Conservation (phyloP, 2,797 vertebrate genomes). For the Lepus townsendii region DNA sequence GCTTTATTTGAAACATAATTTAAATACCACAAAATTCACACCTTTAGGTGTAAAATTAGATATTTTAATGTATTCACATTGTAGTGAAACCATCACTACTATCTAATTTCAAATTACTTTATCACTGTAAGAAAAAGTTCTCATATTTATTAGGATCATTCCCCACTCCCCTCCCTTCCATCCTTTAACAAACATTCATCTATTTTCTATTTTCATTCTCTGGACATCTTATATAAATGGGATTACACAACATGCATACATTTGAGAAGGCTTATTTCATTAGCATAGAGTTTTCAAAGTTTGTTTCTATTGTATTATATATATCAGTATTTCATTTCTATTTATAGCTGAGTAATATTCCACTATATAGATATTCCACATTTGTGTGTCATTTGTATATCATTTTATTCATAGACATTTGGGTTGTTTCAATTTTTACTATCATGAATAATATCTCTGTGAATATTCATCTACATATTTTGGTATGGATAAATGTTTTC, state of each 20-base stretch:
- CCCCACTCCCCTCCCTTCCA: not conserved
- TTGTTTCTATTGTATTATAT: not conserved
- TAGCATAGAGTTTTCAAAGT: conserved; percentile 2
- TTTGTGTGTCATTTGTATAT: not conserved
- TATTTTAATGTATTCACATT: conserved; percentile 23
- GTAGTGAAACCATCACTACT: not conserved
- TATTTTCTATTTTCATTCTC: not conserved
- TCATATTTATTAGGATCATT: not conserved
- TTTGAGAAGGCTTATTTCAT: not conserved
- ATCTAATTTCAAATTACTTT: not conserved
- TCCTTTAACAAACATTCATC: not conserved
- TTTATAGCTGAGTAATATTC: conserved; percentile 3
- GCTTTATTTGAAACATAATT: conserved; percentile 54
- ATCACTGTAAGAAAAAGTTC: not conserved
- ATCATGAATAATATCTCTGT: not conserved
- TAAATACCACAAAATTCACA: conserved; percentile 43
- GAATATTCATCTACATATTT: not conserved
- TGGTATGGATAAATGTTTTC: not conserved
- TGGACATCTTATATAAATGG: conserved; percentile 1
- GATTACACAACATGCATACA: not conserved
- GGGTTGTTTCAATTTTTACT: not conserved
- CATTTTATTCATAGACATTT: not conserved
- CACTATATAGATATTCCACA: not conserved
- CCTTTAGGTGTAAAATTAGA: conserved; percentile 28
- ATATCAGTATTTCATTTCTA: not conserved